These are phyloP conservation scores for Agapetus fuscipes DNA, from an alignment of 2,888 invertebrate genomes.

Conservation along the genomic window DNA sequence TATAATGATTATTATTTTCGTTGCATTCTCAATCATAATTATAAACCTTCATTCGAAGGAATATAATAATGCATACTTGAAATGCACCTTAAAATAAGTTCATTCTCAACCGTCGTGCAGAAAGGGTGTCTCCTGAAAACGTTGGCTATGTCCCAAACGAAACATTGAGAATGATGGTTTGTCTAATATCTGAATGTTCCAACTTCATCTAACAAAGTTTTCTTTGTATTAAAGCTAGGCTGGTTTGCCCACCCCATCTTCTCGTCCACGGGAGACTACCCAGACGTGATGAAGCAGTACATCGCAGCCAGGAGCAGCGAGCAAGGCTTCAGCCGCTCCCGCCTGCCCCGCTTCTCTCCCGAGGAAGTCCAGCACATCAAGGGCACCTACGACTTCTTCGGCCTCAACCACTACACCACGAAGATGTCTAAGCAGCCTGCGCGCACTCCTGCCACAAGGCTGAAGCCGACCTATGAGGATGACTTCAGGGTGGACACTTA, in stretches of 20 bases:
- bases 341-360: slow-evolving; percentile 47
- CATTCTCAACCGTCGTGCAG: no score
- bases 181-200: no score
- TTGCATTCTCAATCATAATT: no score
- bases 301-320: slow-evolving; percentile 44
- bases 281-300: slow-evolving; percentile 45
- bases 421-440: not conserved
- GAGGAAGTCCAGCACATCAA: slow-evolving; percentile 50
- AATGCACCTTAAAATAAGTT: no score
- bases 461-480: not conserved
- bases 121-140: no score
- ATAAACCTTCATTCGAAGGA: no score
- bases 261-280: slow-evolving; percentile 49
- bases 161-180: no score
- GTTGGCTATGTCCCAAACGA: no score
- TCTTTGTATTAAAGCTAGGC: slow-evolving; percentile 26
- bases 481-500: not conserved
- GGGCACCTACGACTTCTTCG: slow-evolving; percentile 55
- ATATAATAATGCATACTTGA: no score
- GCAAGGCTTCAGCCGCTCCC: slow-evolving; percentile 46
- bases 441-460: not conserved
- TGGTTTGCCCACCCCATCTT: slow-evolving; percentile 53
- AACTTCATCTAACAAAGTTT: no score
- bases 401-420: slow-evolving; percentile 58
- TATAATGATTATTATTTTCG: no score